Evolutionary conservation across 1,140 invertebrate genomes (phyloP).

Genomic region (Linepithema humile): DNA sequence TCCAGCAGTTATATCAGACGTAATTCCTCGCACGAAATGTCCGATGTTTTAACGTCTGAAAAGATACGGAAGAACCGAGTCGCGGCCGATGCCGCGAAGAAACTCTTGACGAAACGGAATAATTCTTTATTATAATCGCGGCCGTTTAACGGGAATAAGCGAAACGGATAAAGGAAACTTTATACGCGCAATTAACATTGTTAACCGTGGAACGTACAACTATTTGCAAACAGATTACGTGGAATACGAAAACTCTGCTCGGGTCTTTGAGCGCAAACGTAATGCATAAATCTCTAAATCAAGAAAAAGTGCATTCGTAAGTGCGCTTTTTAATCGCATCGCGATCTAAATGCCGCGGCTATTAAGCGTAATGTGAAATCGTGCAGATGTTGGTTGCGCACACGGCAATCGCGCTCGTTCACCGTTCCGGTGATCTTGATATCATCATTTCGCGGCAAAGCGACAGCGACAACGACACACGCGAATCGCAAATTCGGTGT

Average conservation of each 20-base stretch:
- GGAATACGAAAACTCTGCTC: not conserved
- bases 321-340: slow-evolving; percentile 29
- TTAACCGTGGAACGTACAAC: not conserved
- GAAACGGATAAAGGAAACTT: not conserved
- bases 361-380: slow-evolving; percentile 16
- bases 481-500: slow-evolving; percentile 11
- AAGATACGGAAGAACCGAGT: slow-evolving; percentile 3
- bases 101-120: not conserved
- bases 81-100: not conserved
- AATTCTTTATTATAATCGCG: not conserved
- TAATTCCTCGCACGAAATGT: slow-evolving; percentile 28
- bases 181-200: not conserved
- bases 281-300: not conserved
- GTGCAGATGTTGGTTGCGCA: slow-evolving; percentile 12
- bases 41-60: slow-evolving; percentile 17
- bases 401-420: slow-evolving; percentile 11
- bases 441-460: slow-evolving; percentile 11
- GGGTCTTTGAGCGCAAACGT: not conserved
- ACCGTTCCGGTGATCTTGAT: slow-evolving; percentile 47
- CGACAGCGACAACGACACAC: not conserved
- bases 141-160: too few relatives aligned
- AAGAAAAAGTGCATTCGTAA: not conserved
- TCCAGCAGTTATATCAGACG: slow-evolving; percentile 48
- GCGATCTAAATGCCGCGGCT: slow-evolving; percentile 15
- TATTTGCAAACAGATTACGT: not conserved